Base-by-base conservation (phyloP, 2,113 vertebrate species). In the Seriola rivoliana region DNA sequence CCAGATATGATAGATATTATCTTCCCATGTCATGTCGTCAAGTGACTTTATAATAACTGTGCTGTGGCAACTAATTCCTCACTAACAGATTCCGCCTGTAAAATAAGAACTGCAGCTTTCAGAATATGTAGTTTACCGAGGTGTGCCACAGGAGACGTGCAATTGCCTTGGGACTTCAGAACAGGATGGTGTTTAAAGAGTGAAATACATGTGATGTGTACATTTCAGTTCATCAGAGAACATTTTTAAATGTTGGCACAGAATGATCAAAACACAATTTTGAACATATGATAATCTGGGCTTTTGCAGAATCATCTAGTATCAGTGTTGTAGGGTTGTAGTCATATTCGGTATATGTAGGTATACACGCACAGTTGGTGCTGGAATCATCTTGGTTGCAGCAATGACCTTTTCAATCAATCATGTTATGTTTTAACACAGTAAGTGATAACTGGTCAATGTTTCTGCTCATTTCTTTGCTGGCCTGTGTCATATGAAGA, bases 401-500 rank as follows among this genome's bases (percentile, higher is more conserved):
- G 23, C 19, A 10, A 0, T 57, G 52, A 34, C 52, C 48, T 62
- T 44, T 57, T 60, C 23, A 75, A 34, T 34, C 2, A 4, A 32
- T 40, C n/a, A 32, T 17, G 57, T 42, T 17, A 23, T 11, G n/a
- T 68, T 58, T 36, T 5, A 46, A 71, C 48, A 68, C 5, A 59
- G 13, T 13, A 17, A 68, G 68, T 36, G 13, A 81, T 74, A 44
- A 8, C 17, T 9, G 8, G 60, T 68, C 71, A 60, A 34, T 75
- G 13, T 12, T 55, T 23, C 25, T 40, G 23, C 70, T 52, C 5
- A 32, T 74, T 60, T 42, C 8, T 42, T 7, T 10, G 40, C 40
- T 6, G 34, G 34, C 34, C 34, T 36, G 34, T 36, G 34, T 36
- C 34, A 36, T 6, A 36, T 40, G 16, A 48, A 48, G 46, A 48